These are phyloP conservation scores for Dendrolimus houi DNA, from an alignment of 2,888 invertebrate species.

Conservation along the genomic window DNA sequence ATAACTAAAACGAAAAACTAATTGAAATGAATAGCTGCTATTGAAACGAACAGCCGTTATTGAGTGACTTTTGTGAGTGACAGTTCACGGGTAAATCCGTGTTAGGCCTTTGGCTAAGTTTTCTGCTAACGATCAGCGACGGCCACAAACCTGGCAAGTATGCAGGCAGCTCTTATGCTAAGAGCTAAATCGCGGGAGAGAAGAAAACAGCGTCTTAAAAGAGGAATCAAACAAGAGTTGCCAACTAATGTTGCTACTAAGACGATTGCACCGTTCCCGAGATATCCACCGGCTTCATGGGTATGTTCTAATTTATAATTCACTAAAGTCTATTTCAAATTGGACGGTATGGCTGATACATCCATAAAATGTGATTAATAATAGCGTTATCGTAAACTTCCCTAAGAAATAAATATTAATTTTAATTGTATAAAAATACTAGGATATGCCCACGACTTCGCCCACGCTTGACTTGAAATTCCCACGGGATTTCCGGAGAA, in stretches of 20 bases:
- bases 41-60: neutral
- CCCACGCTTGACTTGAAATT: too few relatives aligned
- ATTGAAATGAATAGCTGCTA: neutral
- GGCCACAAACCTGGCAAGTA: conserved; percentile 80
- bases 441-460: too few relatives aligned
- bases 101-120: conserved; percentile 32
- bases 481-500: too few relatives aligned
- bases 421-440: too few relatives aligned
- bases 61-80: neutral
- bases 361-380: too few relatives aligned
- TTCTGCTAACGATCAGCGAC: conserved; percentile 34
- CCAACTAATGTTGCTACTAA: conserved; percentile 92
- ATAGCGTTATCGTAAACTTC: too few relatives aligned
- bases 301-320: conserved; percentile 54
- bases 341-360: too few relatives aligned
- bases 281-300: conserved; percentile 89
- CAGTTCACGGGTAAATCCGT: neutral
- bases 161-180: conserved; percentile 96
- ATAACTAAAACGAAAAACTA: neutral
- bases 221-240: conserved; percentile 85
- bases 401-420: too few relatives aligned
- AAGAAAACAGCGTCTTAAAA: conserved; percentile 84
- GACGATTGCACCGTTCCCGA: conserved; percentile 91
- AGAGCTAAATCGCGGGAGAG: conserved; percentile 92
- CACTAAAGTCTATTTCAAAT: too few relatives aligned